Base-by-base conservation (phyloP, 2,888 invertebrate species). In the Catonia carolina region DNA sequence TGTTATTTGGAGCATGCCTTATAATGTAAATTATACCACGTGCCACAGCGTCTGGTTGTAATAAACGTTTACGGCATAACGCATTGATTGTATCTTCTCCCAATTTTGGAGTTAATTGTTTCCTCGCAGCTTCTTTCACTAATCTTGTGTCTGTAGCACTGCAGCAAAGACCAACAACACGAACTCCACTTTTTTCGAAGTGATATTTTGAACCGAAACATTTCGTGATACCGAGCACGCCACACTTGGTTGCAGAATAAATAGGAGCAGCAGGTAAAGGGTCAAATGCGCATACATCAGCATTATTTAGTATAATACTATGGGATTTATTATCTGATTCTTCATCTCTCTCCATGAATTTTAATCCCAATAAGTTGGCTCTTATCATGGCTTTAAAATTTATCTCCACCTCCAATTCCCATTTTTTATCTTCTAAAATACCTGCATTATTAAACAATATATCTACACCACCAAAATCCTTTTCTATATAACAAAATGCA, bases 241-340 rank as follows among this genome's bases (percentile, higher is more conserved):
- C 73, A 61, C 71, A 70, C 67, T 83, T 82, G 0, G 82, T 80
- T 1, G 79, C 79, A 20, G 77, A 76, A 66, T 82, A 82, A n/a
- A 79, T 70, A 0, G 82, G 82, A 14, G 75, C 66, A 23, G 73
- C 76, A 22, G 75, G 75, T 36, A 76, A 71, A 0, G 77, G 70
- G 63, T 74, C 72, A 42, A 76, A 73, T 0, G 82, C 83, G 58
- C 78, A 75, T 18, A 80, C 77, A 0, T 84, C 83, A 1, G 81
- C 75, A 18, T 83, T 72, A 67, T 86, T 85, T n/a, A 85, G 74
- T 47, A 85, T 77, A 1, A 77, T 76, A 1, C 84, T 84, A 2
- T 50, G n/a, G 6, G 45, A 35, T 31, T 31, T 49, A 1, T 36
- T 22, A 15, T 42, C 54, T 7, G 41, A 23, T 12, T 45, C 36